These are phyloP conservation scores for Meta bourneti DNA, from an alignment of 2,888 invertebrate species.

Conservation along the genomic window DNA sequence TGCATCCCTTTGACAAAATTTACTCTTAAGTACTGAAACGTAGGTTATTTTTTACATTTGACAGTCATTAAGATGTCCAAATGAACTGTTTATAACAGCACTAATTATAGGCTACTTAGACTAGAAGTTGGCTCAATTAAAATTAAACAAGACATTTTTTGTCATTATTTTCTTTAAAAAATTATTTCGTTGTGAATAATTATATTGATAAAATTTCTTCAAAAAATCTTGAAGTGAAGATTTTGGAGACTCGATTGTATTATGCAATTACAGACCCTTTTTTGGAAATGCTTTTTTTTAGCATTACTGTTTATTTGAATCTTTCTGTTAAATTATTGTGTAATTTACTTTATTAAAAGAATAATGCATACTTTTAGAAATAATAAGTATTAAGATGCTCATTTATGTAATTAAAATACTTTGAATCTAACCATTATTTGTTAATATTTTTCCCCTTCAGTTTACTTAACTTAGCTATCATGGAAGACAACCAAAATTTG, in stretches of 20 bases:
- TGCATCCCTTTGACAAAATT: too few relatives aligned
- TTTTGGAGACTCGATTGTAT: neutral
- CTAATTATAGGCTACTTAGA: too few relatives aligned
- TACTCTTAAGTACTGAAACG: too few relatives aligned
- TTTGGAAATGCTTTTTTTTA: neutral
- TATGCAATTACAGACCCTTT: neutral
- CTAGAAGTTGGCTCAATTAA: too few relatives aligned
- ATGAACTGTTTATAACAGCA: too few relatives aligned
- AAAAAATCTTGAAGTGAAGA: neutral
- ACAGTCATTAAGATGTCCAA: too few relatives aligned
- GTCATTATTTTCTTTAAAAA: too few relatives aligned
- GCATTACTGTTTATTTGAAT: neutral
- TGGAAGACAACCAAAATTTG: slow-evolving; percentile 15
- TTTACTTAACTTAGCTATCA: slow-evolving; percentile 16
- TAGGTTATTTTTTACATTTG: too few relatives aligned
- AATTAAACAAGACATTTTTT: too few relatives aligned
- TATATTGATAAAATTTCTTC: too few relatives aligned
- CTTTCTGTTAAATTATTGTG: neutral
- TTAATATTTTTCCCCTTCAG: neutral
- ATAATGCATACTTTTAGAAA: neutral
- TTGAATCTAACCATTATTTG: neutral
- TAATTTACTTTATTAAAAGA: too few relatives aligned
- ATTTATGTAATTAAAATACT: neutral
- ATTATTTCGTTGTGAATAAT: too few relatives aligned
- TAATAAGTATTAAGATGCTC: neutral